Conservation (phyloP, 2,113 vertebrate genomes). For the Dascyllus trimaculatus region DNA sequence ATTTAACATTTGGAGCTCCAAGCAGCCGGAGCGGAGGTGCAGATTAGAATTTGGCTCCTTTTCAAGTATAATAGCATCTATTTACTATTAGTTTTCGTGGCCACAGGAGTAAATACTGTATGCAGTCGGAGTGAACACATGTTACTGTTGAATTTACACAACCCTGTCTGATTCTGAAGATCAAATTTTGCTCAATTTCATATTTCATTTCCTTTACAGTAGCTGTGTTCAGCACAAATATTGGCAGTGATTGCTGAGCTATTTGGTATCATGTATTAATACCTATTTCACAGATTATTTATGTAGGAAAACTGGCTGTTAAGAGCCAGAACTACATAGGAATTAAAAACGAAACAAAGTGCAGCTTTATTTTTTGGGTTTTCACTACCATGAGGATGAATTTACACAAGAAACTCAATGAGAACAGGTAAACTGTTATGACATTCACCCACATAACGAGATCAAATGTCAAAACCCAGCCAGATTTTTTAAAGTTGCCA, state of each 20-base stretch:
- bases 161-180: background rate
- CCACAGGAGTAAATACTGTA: conserved; percentile 7
- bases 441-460: background rate
- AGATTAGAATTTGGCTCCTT: background rate
- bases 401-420: background rate
- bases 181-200: conserved; percentile 7
- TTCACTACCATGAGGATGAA: background rate
- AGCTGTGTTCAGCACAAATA: conserved; percentile 9
- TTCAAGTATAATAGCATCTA: conserved; percentile 13
- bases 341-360: too few species aligned
- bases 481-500: background rate
- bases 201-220: background rate
- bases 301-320: background rate
- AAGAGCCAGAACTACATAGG: background rate
- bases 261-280: too few species aligned
- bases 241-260: background rate
- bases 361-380: too few species aligned
- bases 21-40: background rate
- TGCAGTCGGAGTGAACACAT: conserved; percentile 6
- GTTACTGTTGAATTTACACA: background rate
- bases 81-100: background rate
- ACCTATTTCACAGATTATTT: background rate
- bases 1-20: conserved; percentile 8
- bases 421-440: background rate
- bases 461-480: conserved; percentile 8